Evolutionary conservation across 2,888 invertebrate species (phyloP).

Genomic region (Cryptophagus acutangulus): DNA sequence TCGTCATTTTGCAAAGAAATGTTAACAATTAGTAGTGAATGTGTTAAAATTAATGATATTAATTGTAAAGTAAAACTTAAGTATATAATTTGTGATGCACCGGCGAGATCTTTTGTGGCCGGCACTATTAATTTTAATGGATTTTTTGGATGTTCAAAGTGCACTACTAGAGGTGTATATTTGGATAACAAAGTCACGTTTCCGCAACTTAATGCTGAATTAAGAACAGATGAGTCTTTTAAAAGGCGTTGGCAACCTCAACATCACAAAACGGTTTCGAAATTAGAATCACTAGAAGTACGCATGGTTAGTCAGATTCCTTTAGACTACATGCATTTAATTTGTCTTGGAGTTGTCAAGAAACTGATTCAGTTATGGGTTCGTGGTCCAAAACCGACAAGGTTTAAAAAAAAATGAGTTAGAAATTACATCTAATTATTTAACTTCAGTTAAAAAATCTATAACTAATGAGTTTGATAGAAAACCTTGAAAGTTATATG

Average conservation of each 20-base stretch:
- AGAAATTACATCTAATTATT: neutral
- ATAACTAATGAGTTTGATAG: conserved; percentile 20
- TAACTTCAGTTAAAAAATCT: conserved; percentile 6
- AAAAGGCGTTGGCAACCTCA: neutral
- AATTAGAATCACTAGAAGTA: too few species aligned
- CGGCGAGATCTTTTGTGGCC: too few species aligned
- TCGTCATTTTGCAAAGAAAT: too few species aligned
- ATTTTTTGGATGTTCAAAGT: too few species aligned
- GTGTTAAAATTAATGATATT: too few species aligned
- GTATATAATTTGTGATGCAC: too few species aligned
- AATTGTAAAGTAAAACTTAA: too few species aligned
- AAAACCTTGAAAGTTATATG: conserved; percentile 16
- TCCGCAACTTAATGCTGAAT: conserved; percentile 1
- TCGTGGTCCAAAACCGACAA: neutral
- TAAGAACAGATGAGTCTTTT: conserved; percentile 1
- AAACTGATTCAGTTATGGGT: neutral
- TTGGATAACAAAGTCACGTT: too few species aligned
- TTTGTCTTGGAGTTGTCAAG: conserved; percentile 1
- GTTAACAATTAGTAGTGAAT: too few species aligned
- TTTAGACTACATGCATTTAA: conserved; percentile 4
- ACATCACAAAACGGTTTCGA: too few species aligned
- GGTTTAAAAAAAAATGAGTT: conserved; percentile 2
- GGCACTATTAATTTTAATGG: too few species aligned
- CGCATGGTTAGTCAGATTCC: neutral
- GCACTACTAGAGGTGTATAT: too few species aligned